phyloP scores from a whole-genome alignment of 2,797 vertebrate genomes.

The Presbytis comata region DNA sequence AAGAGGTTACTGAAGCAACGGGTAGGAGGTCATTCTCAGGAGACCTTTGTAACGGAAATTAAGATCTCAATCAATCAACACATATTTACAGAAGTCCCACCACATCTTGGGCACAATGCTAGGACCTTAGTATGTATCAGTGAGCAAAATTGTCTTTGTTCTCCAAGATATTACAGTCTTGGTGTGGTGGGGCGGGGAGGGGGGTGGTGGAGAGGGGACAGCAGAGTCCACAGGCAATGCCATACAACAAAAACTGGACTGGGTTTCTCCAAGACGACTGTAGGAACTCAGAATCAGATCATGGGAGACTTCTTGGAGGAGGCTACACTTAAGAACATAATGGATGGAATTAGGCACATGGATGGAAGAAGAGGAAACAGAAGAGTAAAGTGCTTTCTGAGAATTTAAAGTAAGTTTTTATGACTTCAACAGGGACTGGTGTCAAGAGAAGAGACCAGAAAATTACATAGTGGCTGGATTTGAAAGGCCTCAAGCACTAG shows the following conservation, averaged over 20 bases:
- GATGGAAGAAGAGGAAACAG: no score
- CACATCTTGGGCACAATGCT: neutral
- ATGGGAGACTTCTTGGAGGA: neutral
- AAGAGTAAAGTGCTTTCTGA: neutral
- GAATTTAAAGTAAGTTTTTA: neutral
- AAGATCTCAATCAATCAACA: neutral
- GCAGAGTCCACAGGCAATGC: neutral
- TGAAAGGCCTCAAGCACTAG: neutral
- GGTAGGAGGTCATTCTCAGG: neutral
- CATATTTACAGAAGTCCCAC: neutral
- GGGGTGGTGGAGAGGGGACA: neutral
- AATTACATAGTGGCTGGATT: neutral
- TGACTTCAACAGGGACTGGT: neutral
- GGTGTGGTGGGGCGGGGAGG: fast-evolving
- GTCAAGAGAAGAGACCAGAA: neutral
- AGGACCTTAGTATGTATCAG: neutral
- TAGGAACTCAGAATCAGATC: neutral
- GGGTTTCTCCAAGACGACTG: neutral
- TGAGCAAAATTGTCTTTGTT: neutral
- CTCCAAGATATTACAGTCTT: neutral
- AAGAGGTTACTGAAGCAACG: neutral
- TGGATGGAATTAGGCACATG: neutral
- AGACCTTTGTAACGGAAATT: neutral
- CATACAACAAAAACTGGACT: neutral
- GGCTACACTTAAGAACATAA: neutral